Base-by-base conservation (phyloP, 64 coral and sea anemone genomes). In the Montipora capricornis region DNA sequence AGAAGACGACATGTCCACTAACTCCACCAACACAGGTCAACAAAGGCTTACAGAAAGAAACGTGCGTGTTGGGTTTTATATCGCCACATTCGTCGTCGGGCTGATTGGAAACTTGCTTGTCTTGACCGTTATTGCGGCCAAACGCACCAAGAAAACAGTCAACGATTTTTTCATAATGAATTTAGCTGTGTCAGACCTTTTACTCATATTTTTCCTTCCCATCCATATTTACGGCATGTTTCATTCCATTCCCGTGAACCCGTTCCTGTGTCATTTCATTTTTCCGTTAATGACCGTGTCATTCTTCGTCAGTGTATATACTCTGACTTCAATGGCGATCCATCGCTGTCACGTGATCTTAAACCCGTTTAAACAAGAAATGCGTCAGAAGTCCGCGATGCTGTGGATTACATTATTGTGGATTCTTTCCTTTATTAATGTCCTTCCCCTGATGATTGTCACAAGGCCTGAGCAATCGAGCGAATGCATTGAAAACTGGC, bases 81-180 rank as follows among this genome's bases (percentile, higher is more conserved):
- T 98, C 45, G 93, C 87, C 44, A 82, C 96, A 0, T 88, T 98
- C 26, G 85, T 95, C 48, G 79, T 98, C 2, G 96, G 96, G 1
- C 82, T 90, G 15, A 68, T 88, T 1, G 96, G 96, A 20, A 98
- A 98, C 74, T 81, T 91, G 14, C 79, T 98, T 11, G 96, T 98
- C 1, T 57, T 97, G 20, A 86, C 95, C 1, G 88, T 98, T 13
- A 81, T 98, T 2, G 74, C 83, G 2, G 88, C 90, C 20, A 98
- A 98, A 62, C 83, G 93, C n/a, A 48, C 85, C 12, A 98, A 91
- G 66, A 81, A 93, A 92, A 98, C 96, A 80, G 96, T 93, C 0
- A 98, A 98, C 59, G 96, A 98, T 66, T 82, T 92, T 12, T 98
- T 98, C 48, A 98, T 98, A 71, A 95, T 98, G 96, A 98, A 94